Evolutionary conservation across 2,888 invertebrate genomes (phyloP).

Genomic region (Aporophyla lueneburgensis): DNA sequence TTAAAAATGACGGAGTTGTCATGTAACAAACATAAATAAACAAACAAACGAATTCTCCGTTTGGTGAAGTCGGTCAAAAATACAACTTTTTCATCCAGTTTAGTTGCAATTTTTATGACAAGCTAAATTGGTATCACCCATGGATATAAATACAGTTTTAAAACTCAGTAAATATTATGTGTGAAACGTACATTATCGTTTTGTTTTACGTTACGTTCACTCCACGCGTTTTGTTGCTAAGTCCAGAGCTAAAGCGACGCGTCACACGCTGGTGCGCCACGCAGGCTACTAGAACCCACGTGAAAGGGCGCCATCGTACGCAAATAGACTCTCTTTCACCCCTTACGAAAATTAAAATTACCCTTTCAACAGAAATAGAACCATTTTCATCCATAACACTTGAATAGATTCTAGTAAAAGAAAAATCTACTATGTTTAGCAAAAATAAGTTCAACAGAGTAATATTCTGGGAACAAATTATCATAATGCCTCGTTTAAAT

Average conservation of each 20-base stretch:
- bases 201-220: too few relatives aligned
- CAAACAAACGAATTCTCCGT: too few relatives aligned
- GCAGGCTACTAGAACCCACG: conserved; percentile 11
- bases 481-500: conserved; percentile 14
- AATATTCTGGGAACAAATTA: neutral
- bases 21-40: too few relatives aligned
- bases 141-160: neutral
- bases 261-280: conserved; percentile 7
- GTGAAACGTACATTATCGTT: neutral
- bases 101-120: neutral
- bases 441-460: neutral
- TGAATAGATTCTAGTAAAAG: neutral
- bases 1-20: too few relatives aligned
- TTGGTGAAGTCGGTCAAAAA: too few relatives aligned
- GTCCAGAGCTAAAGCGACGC: conserved; percentile 1
- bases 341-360: conserved; percentile 13
- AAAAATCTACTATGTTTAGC: conserved; percentile 1
- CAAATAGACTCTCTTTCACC: conserved; percentile 17
- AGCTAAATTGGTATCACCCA: too few relatives aligned
- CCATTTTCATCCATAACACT: conserved; percentile 9
- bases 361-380: conserved; percentile 1
- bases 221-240: neutral
- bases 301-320: conserved; percentile 10
- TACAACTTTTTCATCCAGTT: neutral
- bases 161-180: neutral